phyloP scores from a whole-genome alignment of 2,888 invertebrate genomes.

The Adela reaumurella region DNA sequence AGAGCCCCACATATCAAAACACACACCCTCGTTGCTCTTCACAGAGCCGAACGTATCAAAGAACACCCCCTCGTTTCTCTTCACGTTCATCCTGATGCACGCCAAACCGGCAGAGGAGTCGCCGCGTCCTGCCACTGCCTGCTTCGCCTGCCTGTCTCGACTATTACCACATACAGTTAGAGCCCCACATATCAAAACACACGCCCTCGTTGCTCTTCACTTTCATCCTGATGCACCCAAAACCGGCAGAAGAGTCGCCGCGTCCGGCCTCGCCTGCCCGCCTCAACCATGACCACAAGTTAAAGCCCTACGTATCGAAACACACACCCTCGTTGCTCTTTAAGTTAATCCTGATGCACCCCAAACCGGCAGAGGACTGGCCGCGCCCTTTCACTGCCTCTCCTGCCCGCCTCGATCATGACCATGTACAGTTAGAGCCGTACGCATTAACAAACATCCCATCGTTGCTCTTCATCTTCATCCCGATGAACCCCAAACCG shows the following conservation, averaged over 20 bases:
- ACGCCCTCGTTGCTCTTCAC: not conserved
- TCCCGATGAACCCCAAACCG: conserved; percentile 97
- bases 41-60: not conserved
- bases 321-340: not conserved
- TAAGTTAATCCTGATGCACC: conserved; percentile 96
- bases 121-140: conserved; percentile 34
- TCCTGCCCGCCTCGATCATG: conserved; percentile 64
- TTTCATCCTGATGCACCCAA: conserved; percentile 98
- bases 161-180: conserved; percentile 86
- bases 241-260: conserved; percentile 77
- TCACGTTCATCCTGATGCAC: conserved; percentile 93
- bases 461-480: conserved; percentile 60
- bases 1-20: conserved; percentile 66
- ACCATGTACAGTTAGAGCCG: conserved; percentile 93
- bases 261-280: conserved; percentile 38
- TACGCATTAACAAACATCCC: conserved; percentile 37
- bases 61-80: not conserved
- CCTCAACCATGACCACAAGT: conserved; percentile 85
- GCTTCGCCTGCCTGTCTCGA: conserved; percentile 62
- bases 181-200: conserved; percentile 61
- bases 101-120: conserved; percentile 88
- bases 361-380: conserved; percentile 85
- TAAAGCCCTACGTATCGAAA: conserved; percentile 27
- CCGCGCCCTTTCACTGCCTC: conserved; percentile 39
- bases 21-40: not conserved